Base-by-base conservation (phyloP, 2,113 vertebrate species). In the Sander vitreus region DNA sequence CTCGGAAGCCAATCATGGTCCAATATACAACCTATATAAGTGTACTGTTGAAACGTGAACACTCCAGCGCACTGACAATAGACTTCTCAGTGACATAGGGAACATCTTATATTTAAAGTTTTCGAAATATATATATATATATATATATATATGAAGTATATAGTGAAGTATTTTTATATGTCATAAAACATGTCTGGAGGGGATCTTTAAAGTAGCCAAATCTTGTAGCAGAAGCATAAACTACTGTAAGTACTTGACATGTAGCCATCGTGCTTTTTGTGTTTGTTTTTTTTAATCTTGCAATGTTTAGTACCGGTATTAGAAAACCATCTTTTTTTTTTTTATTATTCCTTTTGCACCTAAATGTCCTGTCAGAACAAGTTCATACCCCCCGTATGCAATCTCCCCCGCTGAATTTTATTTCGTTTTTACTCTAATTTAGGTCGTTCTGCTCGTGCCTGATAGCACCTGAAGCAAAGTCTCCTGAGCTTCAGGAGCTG, bases 401-500 rank as follows among this genome's bases (percentile, higher is more conserved):
- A 12, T 59, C 43, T 12, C 30, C 8, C 1, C 1, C 10, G 6
- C 36, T 9, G 8, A 39, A 9, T 39, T 39, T 8, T 8, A 39
- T 11, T n/a, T 33, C 7, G 18, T n/a, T 21, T 63, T 39, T 9
- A 11, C n/a, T 77, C 10, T 70, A 1, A 15, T 80, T 11, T 73
- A 96, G 96, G 65, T 92, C 93, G 43, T 96, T 96, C 90, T 96
- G 96, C 77, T 93, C 95, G 0, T 96, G 96, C 78, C 91, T 96
- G 83, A 93, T 95, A 4, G 93, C 91, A 16, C 95, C 96, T 21
- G 77, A 39, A 1, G 70, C 87, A 6, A 84, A 65, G 50, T 96
- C 96, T 64, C 73, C 90, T n/a, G 94, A 96, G n/a, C 93, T 96
- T 0, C 86, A 66, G 54, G 95, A 96, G 81, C 78, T 96, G 23